Base-by-base conservation (phyloP, 1,140 invertebrate genomes). In the Trichogramma pretiosum region DNA sequence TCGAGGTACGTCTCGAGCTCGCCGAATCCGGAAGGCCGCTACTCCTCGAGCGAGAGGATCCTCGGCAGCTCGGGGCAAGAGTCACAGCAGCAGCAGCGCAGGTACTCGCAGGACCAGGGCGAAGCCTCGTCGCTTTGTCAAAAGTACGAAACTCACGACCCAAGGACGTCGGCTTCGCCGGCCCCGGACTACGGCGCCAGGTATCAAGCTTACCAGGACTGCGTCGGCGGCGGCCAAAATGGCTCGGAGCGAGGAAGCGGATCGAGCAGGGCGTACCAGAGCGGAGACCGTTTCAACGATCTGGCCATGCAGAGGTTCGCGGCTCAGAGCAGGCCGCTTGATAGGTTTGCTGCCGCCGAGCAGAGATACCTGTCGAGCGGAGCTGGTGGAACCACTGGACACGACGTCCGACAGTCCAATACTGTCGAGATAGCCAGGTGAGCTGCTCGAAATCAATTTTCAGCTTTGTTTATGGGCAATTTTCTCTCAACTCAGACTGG, bases 251-350 rank as follows among this genome's bases (percentile, higher is more conserved):
- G n/a, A n/a, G n/a, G n/a, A n/a, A n/a, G n/a, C n/a, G n/a, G n/a
- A n/a, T n/a, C n/a, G n/a, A n/a, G n/a, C 24, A 28, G 24, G 24
- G 24, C 28, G 35, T 1, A 37, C 43, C 0, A 34, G n/a, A 40
- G 64, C 56, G 64, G 66, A 62, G 68, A 63, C 10, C 56, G 74
- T 62, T 74, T 77, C 67, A 72, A 70, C 61, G 75, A 77, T 53
- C 58, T 76, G 62, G 60, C 70, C 55, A 45, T 68, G 30, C 65
- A 72, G 46, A 62, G 69, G 16, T 73, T 73, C 59, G 65, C 70
- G 52, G 67, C 67, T 47, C 75, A 76, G 61, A 60, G 68, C 60
- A 64, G 72, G 64, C 53, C 74, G 66, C 60, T 64, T 64, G 69
- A 69, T 66, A 57, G 56, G 30, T 57, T 53, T 26, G 46, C 55